Evolutionary conservation across 2,113 vertebrate genomes (phyloP).

Genomic region (Colistium nudipinnis): DNA sequence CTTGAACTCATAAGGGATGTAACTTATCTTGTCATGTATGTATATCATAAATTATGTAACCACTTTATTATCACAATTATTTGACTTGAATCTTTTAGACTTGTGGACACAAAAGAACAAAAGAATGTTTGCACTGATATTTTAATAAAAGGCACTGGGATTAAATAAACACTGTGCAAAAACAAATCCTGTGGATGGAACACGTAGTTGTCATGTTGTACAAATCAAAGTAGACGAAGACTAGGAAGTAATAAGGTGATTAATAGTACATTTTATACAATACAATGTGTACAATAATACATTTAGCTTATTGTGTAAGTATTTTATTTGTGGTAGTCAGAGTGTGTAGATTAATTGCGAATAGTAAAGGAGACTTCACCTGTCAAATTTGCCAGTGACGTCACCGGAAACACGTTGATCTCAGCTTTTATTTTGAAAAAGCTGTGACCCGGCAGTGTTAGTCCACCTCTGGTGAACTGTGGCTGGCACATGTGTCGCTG

Average conservation of each 20-base stretch:
- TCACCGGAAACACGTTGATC: not conserved
- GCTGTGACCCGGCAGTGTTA: conserved; percentile 49
- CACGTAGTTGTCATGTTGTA: no score
- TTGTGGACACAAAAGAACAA: not conserved
- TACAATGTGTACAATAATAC: no score
- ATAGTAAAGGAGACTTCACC: no score
- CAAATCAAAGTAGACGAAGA: no score
- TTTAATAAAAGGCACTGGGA: conserved; percentile 13
- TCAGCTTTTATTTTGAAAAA: conserved; percentile 58
- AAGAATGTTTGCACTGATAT: not conserved
- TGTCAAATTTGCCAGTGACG: no score
- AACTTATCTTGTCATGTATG: no score
- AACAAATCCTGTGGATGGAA: not conserved
- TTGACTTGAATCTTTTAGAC: not conserved
- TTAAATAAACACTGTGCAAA: not conserved
- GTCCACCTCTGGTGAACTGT: fast-evolving
- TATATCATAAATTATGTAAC: not conserved
- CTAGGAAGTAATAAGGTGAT: no score
- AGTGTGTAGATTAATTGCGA: no score
- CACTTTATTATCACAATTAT: not conserved
- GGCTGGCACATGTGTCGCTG: conserved; percentile 30
- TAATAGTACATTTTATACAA: no score
- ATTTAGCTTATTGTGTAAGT: no score
- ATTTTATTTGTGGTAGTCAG: no score
- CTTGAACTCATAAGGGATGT: not conserved